Evolutionary conservation across 2,888 invertebrate species (phyloP).

Genomic region (Therioaphis trifolii): DNA sequence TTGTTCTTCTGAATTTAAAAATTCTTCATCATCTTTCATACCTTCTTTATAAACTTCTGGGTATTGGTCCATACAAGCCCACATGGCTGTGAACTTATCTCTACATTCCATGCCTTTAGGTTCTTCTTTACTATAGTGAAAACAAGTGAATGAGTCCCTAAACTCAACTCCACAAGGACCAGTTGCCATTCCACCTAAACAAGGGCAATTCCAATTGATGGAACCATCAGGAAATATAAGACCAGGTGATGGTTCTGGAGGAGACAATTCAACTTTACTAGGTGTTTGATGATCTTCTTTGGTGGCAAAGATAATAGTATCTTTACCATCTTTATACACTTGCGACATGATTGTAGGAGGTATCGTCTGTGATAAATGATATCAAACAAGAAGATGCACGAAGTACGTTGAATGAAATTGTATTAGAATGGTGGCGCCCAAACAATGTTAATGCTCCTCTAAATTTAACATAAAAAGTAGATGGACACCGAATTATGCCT

Average conservation of each 20-base stretch:
- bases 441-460: slow-evolving; percentile 73
- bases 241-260: slow-evolving; percentile 81
- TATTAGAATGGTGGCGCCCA: slow-evolving; percentile 70
- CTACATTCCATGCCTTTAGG: slow-evolving; percentile 95
- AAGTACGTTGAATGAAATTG: slow-evolving; percentile 72
- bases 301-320: slow-evolving; percentile 84
- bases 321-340: slow-evolving; percentile 75
- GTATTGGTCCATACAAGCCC: slow-evolving; percentile 87
- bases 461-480: slow-evolving; percentile 72
- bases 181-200: slow-evolving; percentile 96
- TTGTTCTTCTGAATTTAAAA: slow-evolving; percentile 65
- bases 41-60: slow-evolving; percentile 83
- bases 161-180: slow-evolving; percentile 96
- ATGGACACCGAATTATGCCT: slow-evolving; percentile 73
- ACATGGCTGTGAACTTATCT: slow-evolving; percentile 90
- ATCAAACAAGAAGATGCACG: slow-evolving; percentile 71
- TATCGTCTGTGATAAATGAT: slow-evolving; percentile 63
- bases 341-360: slow-evolving; percentile 66
- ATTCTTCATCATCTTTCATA: slow-evolving; percentile 68
- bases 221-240: slow-evolving; percentile 85
- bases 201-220: slow-evolving; percentile 97
- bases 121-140: slow-evolving; percentile 89
- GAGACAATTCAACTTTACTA: slow-evolving; percentile 77
- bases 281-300: slow-evolving; percentile 82
- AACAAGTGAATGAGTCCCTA: slow-evolving; percentile 93